A percentile compares a stretch with the other conserved stretches of the same genome.
These are phyloP conservation scores for Clarias platycephalus DNA, from an alignment of 2,797 vertebrate genomes.

Conservation along the genomic window DNA sequence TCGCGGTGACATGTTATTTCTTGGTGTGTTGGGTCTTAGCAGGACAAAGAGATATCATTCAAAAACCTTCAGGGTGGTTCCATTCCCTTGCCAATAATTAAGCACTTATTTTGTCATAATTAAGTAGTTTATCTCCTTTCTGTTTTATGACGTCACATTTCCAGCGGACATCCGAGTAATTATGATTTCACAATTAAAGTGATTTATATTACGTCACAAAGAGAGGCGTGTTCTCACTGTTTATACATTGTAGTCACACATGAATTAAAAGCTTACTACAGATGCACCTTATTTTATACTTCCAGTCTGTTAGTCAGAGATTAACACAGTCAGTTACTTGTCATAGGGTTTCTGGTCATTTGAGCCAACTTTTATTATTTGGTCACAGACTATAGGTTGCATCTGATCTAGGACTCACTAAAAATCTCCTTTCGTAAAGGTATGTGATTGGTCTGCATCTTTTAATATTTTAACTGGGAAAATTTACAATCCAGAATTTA, in stretches of 20 bases:
- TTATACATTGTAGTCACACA: not conserved
- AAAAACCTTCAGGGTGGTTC: too few relatives aligned
- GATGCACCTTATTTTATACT: not conserved
- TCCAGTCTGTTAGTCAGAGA: not conserved
- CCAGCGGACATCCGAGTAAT: not conserved
- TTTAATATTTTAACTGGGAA: not conserved
- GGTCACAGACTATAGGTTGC: not conserved
- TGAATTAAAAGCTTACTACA: not conserved
- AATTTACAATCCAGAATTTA: too few relatives aligned
- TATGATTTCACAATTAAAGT: not conserved
- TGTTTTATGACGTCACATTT: not conserved
- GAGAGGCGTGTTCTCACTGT: not conserved
- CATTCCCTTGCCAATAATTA: not conserved
- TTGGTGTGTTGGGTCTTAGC: not conserved
- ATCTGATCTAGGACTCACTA: not conserved
- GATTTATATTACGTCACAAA: conserved; percentile 4
- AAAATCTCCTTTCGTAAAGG: too few relatives aligned
- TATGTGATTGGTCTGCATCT: not conserved
- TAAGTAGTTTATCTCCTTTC: not conserved
- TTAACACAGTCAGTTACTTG: too few relatives aligned
- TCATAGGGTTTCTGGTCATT: not conserved
- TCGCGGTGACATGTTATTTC: not conserved
- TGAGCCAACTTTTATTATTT: not conserved
- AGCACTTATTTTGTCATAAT: not conserved
- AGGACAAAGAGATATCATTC: not conserved